Evolutionary conservation across 2,888 invertebrate genomes (phyloP), one percentile per base, ranked within the genome.

Genomic region (Magallana nippona): DNA sequence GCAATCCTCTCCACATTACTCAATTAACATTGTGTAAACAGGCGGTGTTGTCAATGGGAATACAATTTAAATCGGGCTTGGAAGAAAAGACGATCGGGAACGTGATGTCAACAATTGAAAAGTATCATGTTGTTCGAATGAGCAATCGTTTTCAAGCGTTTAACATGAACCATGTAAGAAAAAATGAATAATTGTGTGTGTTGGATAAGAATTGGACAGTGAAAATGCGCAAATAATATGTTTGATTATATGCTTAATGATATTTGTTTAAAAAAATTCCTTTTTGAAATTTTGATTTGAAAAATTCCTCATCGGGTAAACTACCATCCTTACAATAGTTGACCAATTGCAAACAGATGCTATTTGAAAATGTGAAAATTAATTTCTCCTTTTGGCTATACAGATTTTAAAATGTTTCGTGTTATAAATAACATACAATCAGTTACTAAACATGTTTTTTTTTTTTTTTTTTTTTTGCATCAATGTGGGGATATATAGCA

Each of bases 31-130:
- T 27, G 71, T 71, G 71, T 71, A 71, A 71, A 71, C 32, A 71
- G 22, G 11, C 22, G 32, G 15, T 71, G 71, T 71, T 71, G 27
- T 71, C 2, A 71, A 71, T 32, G 32, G 71, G 71, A 32, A 27
- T 71, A 71, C 32, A 71, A 71, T 71, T 27, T 71, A 15, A 71
- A 71, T 71, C 71, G 71, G 71, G 32, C 71, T 27, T 32, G 71
- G 27, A 44, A 71, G 71, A 71, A 71, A 71, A 71, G 71, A 27
- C 71, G 71, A 71, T 71, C 71, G 71, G 71, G 71, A 27, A 71
- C 71, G 71, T 71, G 71, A 71, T 71, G 19, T 15, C 71, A 71
- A 71, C 71, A 71, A 71, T 71, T 71, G 71, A 71, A 71, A 71
- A 71, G 32, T 27, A 71, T 15, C 10, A 71, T 71, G 71, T 71